Evolutionary conservation across 1,140 invertebrate species (phyloP), one percentile per base, ranked within the genome.

Genomic region (Sycobia sp.): DNA sequence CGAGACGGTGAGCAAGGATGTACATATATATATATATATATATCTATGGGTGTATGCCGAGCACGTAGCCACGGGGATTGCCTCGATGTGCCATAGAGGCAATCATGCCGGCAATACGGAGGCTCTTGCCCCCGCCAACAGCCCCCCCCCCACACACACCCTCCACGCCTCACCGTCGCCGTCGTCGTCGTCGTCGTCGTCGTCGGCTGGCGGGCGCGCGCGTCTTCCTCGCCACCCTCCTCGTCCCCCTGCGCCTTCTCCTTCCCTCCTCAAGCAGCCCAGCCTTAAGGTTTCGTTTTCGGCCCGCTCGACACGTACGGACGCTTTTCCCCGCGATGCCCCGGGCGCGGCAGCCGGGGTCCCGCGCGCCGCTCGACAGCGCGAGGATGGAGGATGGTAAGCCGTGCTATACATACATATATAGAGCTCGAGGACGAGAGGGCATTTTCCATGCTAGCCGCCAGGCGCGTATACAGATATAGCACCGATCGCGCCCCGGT

Each of bases 11-110:
- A n/a, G n/a, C n/a, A n/a, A n/a, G n/a, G n/a, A n/a, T n/a, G n/a
- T n/a, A n/a, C n/a, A n/a, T n/a, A n/a, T n/a, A n/a, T n/a, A n/a
- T n/a, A n/a, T n/a, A n/a, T n/a, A n/a, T n/a, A n/a, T n/a, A n/a
- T n/a, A n/a, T n/a, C n/a, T n/a, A n/a, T n/a, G 76, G 74, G 79
- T 80, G 79, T 80, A 82, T 82, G 80, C 80, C 71, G 76, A 70
- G 79, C 79, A 82, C 80, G 80, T 82, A 82, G 78, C 73, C 76
- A 72, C 77, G 78, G 77, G 78, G 78, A 82, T 82, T 82, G 79
- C 79, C 75, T 81, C 73, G 77, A 81, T 81, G 80, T 80, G 77
- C 78, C 79, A 80, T 81, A 77, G 77, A 82, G 77, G 78, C 80
- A 82, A 82, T 82, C 80, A 80, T 82, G 76, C 77, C 71, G 73